Evolutionary conservation across 2,797 vertebrate species (phyloP), one percentile per base, ranked within the genome.

Genomic region (Setipinna tenuifilis): DNA sequence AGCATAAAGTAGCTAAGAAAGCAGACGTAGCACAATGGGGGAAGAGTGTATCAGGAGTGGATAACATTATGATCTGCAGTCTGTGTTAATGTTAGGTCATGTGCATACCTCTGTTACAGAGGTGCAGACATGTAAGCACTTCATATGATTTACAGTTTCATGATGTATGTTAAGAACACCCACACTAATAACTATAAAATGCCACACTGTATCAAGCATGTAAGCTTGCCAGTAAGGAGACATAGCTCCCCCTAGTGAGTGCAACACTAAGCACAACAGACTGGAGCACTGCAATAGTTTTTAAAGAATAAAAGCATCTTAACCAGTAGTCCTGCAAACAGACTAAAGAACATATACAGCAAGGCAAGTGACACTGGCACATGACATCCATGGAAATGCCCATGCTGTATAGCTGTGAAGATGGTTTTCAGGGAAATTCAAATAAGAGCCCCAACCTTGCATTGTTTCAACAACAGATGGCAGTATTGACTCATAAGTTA

Each of bases 381-480:
- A 44, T 78, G 21, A n/a, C n/a, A n/a, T 44, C 17, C 21, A 4
- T 41, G 6, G 11, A 71, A 16, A 7, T 16, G 28, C 12, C 16
- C 12, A 71, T 17, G 28, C 17, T 78, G 31, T 78, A 19, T 78
- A 19, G 9, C 17, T 6, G 14, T 44, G 35, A 9, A 21, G 16
- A 10, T 21, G 17, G 21, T 10, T 3, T 44, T 12, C 31, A 78
- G n/a, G 61, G 35, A 41, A 44, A 21, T 44, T 44, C 31, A 44
- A 44, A 5, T 17, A 7, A 71, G 25, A 12, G 2, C 41, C 12
- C 6, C 17, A 21, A 41, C 21, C 6, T 21, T 44, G 58, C 31
- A 6, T 11, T 2, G 17, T 28, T 68, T 87, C 62, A 86, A 5
- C 83, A 57, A 10, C 17, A 90, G 90, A 86, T 87, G 90, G 87